Base-by-base conservation (phyloP, 2,113 vertebrate genomes). In the Syngnathus floridae region DNA sequence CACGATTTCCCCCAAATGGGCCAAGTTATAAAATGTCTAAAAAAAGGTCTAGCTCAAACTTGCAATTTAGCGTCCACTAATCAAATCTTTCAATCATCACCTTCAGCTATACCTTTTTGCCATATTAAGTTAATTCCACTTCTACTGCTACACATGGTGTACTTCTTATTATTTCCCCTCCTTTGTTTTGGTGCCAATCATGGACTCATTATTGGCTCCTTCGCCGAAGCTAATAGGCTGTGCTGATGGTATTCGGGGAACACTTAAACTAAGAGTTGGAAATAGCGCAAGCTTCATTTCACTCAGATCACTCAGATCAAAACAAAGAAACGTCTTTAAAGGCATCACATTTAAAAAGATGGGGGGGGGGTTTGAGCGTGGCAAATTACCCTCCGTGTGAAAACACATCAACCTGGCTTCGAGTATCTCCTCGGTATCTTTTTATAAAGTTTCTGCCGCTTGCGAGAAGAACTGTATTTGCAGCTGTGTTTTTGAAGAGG, bases 401-500 rank as follows among this genome's bases (percentile, higher is more conserved):
- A 37, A 26, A 67, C 55, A 41, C 64, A 31, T 64, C 58, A 56
- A 41, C 37, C 4, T 35, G n/a, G 40, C 57, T 37, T 19, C 7
- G 19, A 22, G 22, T 7, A 7, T 5, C 19, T 35, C 19, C 14
- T 13, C 61, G 38, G 14, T 22, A 58, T 11, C 17, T 56, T 31
- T 41, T 69, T 55, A 48, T 67, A 21, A 73, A 66, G 49, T 19
- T 63, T 6, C 12, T 41, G 14, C 56, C 48, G 71, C 64, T 36
- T 49, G 22, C 70, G 35, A 46, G 63, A 69, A 31, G 49, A 77
- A 71, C 69, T 62, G 67, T 65, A 69, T 75, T 71, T 45, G 72
- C 82, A 82, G 83, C 82, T 86, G 82, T 83, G 87, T 85, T 85
- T 82, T 77, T 7, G 40, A 37, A 74, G 85, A 87, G 87, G 85